Conservation (phyloP, 2,888 invertebrate species). For the Ormia ochracea region DNA sequence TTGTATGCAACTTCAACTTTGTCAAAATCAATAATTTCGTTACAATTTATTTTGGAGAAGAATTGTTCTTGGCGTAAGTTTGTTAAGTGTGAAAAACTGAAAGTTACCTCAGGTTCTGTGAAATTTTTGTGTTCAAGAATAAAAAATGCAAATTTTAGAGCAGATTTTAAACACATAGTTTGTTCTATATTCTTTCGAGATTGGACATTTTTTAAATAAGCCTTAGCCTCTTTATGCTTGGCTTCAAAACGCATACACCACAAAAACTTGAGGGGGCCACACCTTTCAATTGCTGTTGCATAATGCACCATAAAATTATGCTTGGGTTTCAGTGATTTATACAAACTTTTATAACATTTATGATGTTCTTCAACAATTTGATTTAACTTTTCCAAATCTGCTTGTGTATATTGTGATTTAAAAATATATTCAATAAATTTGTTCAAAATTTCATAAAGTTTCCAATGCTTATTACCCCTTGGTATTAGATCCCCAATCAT, state of each 20-base stretch:
- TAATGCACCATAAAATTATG: constrained; percentile 56
- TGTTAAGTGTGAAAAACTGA: not conserved
- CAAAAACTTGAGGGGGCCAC: constrained; percentile 46
- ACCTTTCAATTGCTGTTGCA: constrained; percentile 45
- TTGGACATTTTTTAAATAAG: constrained; percentile 41
- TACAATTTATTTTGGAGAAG: constrained; percentile 4
- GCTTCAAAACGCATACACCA: constrained; percentile 52
- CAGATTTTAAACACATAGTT: constrained; percentile 49
- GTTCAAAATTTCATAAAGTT: not conserved
- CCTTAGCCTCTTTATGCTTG: constrained; percentile 45
- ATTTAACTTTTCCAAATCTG: constrained; percentile 29
- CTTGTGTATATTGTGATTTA: constrained; percentile 1
- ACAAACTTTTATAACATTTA: constrained; percentile 1
- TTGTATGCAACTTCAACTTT: constrained; percentile 13
- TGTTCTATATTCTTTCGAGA: constrained; percentile 51
- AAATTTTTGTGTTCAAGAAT: constrained; percentile 29
- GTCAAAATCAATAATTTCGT: constrained; percentile 25
- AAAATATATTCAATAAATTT: constrained; percentile 38
- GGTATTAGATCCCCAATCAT: constrained; percentile 37
- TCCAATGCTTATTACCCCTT: constrained; percentile 10
- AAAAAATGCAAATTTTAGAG: constrained; percentile 45
- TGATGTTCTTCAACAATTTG: constrained; percentile 35
- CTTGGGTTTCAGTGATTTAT: constrained; percentile 54
- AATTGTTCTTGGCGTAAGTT: constrained; percentile 23
- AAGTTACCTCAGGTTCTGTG: constrained; percentile 14